Conservation (phyloP, 2,888 invertebrate genomes). For the Cepaea hortensis region DNA sequence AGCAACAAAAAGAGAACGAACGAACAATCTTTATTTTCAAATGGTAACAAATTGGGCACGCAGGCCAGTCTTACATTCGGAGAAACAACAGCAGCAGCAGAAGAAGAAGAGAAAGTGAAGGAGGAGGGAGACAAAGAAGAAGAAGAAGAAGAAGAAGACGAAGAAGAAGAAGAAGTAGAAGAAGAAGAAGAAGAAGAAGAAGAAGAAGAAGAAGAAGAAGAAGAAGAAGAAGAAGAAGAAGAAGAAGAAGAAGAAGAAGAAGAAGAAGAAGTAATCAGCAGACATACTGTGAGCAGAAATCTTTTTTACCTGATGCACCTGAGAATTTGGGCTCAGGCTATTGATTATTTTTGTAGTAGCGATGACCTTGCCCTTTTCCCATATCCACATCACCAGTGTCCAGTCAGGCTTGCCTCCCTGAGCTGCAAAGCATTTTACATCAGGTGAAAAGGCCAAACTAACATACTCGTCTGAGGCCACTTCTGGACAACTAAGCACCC, state of each 20-base stretch:
- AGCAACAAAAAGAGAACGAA: too few relatives aligned
- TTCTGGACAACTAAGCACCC: slow-evolving; percentile 75
- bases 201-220: slow-evolving; percentile 19
- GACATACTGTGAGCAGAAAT: too few relatives aligned
- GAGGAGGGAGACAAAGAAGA: too few relatives aligned
- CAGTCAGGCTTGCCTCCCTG: slow-evolving; percentile 90
- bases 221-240: slow-evolving; percentile 19
- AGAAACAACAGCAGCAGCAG: too few relatives aligned
- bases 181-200: slow-evolving; percentile 14
- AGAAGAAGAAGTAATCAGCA: not conserved
- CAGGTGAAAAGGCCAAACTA: slow-evolving; percentile 86
- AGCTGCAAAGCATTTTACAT: slow-evolving; percentile 87
- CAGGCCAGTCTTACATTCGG: too few relatives aligned
- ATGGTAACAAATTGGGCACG: too few relatives aligned
- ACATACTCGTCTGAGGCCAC: slow-evolving; percentile 81
- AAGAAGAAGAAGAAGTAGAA: not conserved
- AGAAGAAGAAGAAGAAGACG: too few relatives aligned
- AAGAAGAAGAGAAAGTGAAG: too few relatives aligned
- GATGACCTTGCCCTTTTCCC: slow-evolving; percentile 88
- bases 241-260: not conserved
- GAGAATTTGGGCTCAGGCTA: slow-evolving; percentile 76
- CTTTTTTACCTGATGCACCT: slow-evolving; percentile 80
- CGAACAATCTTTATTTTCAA: too few relatives aligned
- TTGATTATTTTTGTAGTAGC: slow-evolving; percentile 84
- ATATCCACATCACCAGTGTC: slow-evolving; percentile 87